Evolutionary conservation across 1,140 invertebrate genomes (phyloP).

Genomic region (Drosophila novamexicana): DNA sequence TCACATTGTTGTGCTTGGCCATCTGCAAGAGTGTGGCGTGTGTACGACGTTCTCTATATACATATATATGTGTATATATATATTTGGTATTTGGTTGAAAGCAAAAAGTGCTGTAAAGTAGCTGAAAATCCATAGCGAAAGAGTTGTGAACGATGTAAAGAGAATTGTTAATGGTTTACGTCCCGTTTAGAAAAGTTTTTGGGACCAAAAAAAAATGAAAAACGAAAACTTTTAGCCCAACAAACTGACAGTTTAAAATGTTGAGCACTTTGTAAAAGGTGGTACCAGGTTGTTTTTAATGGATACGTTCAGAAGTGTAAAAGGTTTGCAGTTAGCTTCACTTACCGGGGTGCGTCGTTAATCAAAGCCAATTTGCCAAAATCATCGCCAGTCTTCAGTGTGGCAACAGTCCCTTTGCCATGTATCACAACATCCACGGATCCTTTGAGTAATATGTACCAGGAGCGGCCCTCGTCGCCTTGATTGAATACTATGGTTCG

Average conservation of each 20-base stretch:
- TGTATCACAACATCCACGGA: slow-evolving; percentile 95
- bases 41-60: slow-evolving; percentile 17
- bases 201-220: background rate
- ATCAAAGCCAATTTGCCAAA: slow-evolving; percentile 95
- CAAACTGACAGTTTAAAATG: slow-evolving; percentile 31
- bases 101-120: slow-evolving; percentile 6
- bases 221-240: slow-evolving; percentile 15
- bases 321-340: slow-evolving; percentile 5
- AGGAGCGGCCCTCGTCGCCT: slow-evolving; percentile 94
- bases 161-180: slow-evolving; percentile 34
- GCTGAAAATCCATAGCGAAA: slow-evolving; percentile 8
- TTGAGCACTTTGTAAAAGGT: slow-evolving; percentile 1
- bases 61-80: background rate
- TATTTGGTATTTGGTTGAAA: slow-evolving; percentile 11
- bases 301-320: background rate
- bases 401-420: slow-evolving; percentile 93
- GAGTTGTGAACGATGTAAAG: slow-evolving; percentile 33
- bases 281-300: background rate
- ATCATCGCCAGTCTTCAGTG: slow-evolving; percentile 94
- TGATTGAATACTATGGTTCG: slow-evolving; percentile 91
- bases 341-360: slow-evolving; percentile 93
- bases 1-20: slow-evolving; percentile 46
- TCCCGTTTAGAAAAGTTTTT: slow-evolving; percentile 32
- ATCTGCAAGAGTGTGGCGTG: slow-evolving; percentile 20
- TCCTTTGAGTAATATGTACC: slow-evolving; percentile 94